These are phyloP conservation scores for Apogon talboti DNA, from an alignment of 2,797 vertebrate genomes.

Conservation along the genomic window DNA sequence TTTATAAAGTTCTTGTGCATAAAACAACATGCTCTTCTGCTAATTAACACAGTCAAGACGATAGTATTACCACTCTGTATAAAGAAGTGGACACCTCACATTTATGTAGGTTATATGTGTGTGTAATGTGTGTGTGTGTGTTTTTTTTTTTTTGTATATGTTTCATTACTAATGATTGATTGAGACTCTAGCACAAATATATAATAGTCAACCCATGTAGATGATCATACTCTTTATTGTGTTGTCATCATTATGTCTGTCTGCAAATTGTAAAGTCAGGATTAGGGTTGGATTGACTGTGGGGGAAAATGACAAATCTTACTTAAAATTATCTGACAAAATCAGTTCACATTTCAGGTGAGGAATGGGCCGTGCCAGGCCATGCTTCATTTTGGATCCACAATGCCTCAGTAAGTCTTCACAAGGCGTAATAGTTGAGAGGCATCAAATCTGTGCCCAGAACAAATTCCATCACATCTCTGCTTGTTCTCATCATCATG, in stretches of 20 bases:
- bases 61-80: not conserved
- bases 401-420: slow-evolving; percentile 3
- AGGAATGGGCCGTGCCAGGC: slow-evolving; percentile 6
- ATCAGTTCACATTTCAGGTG: slow-evolving; percentile 19
- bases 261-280: not conserved
- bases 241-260: not conserved
- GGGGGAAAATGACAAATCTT: not conserved
- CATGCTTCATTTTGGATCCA: slow-evolving; percentile 17
- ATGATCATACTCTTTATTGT: no score
- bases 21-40: slow-evolving; percentile 27
- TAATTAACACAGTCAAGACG: slow-evolving; percentile 18
- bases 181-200: not conserved
- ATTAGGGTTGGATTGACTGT: not conserved
- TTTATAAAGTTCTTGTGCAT: slow-evolving; percentile 25
- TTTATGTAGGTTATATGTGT: not conserved
- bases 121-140: not conserved
- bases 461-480: slow-evolving; percentile 3
- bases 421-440: slow-evolving; percentile 7
- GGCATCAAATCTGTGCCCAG: not conserved
- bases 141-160: not conserved
- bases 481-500: slow-evolving; percentile 14
- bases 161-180: not conserved
- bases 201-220: not conserved
- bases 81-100: slow-evolving; percentile 2
- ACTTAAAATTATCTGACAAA: not conserved